Evolutionary conservation across 2,113 vertebrate genomes (phyloP), one percentile per base, ranked within the genome.

Genomic region (Capreolus pygargus): DNA sequence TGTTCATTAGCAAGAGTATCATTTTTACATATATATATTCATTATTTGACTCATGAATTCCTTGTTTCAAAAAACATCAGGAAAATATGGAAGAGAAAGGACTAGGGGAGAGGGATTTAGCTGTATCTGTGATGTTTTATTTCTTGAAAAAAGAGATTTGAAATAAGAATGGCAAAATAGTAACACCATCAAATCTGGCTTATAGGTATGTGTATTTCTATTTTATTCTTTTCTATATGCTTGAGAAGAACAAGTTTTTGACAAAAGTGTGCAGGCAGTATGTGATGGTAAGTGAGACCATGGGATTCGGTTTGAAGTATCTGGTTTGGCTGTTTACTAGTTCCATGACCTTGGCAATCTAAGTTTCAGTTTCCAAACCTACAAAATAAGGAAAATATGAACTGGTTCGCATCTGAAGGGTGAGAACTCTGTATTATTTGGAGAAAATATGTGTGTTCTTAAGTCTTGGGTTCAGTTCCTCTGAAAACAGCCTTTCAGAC

Each of bases 321-420:
- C 54, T 86, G 43, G 50, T 70, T 25, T 67, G 50, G 23, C 36
- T 67, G 17, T 89, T 97, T 36, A 88, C 76, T 88, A 45, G 16
- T 58, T 92, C 47, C 11, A 39, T 30, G 19, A 92, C n/a, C 54
- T 89, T 90, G 36, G 36, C 30, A 36, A 70, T 60, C 61, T 92
- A 92, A 64, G 47, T 86, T 74, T 83, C 50, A 45, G 30, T 91
- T 93, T 91, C 52, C 61, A 54, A 81, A n/a, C 84, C 76, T 89
- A 78, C 36, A 84, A 92, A 81, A 96, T 91, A 83, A 94, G 50
- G 23, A 96, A 87, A 76, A 89, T 50, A 55, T 88, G 58, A 88
- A 89, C 36, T 89, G 11, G 2, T 82, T 91, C n/a, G 60, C 25
- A 52, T n/a, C n/a, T 30, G 12, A 94, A 95, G 43, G 36, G 9